Conservation (phyloP, 2,888 invertebrate genomes). For the Toxonevra muliebris region DNA sequence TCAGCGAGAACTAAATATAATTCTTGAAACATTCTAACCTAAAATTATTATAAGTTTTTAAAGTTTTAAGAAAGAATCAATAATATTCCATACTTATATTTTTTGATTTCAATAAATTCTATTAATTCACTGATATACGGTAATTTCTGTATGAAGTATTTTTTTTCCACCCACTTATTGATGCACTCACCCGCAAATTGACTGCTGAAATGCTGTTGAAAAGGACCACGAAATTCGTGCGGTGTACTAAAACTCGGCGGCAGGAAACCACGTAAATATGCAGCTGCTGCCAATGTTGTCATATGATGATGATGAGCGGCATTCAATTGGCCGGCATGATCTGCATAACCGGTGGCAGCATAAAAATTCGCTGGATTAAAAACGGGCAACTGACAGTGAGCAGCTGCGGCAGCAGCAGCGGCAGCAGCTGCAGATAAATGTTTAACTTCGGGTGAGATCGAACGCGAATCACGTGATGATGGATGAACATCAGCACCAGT, state of each 20-base stretch:
- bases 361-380: constrained; percentile 65
- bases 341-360: constrained; percentile 64
- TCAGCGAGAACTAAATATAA: too few species aligned
- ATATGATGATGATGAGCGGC: constrained; percentile 65
- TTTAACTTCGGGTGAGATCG: constrained; percentile 60
- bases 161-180: too few species aligned
- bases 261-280: constrained; percentile 62
- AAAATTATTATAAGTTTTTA: too few species aligned
- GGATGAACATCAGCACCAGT: constrained; percentile 35
- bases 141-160: too few species aligned
- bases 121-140: too few species aligned
- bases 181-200: constrained; percentile 62
- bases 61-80: too few species aligned
- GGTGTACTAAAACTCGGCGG: constrained; percentile 65
- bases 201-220: constrained; percentile 64
- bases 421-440: constrained; percentile 56
- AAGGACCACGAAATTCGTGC: constrained; percentile 64
- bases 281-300: constrained; percentile 64
- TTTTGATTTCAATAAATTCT: too few species aligned
- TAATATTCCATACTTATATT: too few species aligned
- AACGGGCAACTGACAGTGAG: constrained; percentile 63
- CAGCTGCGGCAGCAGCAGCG: constrained; percentile 62
- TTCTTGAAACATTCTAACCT: too few species aligned
- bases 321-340: constrained; percentile 59
- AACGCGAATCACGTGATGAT: constrained; percentile 51